phyloP scores from a whole-genome alignment of 2,888 invertebrate genomes.

The Isoperla grammatica region DNA sequence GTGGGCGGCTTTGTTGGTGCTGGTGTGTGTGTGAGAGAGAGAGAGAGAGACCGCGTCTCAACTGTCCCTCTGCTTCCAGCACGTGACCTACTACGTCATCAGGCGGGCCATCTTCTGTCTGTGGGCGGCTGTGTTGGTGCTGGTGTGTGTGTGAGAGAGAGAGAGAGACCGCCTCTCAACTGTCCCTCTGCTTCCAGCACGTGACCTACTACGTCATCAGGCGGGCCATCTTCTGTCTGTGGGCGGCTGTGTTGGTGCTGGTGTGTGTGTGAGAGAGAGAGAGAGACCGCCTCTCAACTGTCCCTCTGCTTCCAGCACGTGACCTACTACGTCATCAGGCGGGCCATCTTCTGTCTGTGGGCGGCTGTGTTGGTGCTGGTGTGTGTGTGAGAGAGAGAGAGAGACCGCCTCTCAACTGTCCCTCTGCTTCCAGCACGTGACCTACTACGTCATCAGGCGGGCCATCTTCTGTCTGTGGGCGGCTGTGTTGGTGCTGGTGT shows the following conservation, averaged over 20 bases:
- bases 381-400: no score
- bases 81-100: conserved; percentile 72
- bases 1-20: conserved; percentile 61
- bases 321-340: conserved; percentile 69
- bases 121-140: conserved; percentile 60
- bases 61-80: conserved; percentile 46
- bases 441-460: conserved; percentile 67
- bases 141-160: conserved; percentile 70
- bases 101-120: conserved; percentile 63
- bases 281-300: no score
- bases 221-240: conserved; percentile 61
- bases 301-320: conserved; percentile 56
- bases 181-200: conserved; percentile 66
- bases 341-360: conserved; percentile 65
- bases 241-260: conserved; percentile 62
- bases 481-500: conserved; percentile 63
- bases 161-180: no score
- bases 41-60: no score
- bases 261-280: no score
- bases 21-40: no score
- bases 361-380: conserved; percentile 62
- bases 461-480: conserved; percentile 64
- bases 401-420: no score
- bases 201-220: conserved; percentile 74
- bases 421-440: conserved; percentile 78